These are phyloP conservation scores for Diaprepes abbreviatus DNA, from an alignment of 2,888 invertebrate species.

Conservation along the genomic window DNA sequence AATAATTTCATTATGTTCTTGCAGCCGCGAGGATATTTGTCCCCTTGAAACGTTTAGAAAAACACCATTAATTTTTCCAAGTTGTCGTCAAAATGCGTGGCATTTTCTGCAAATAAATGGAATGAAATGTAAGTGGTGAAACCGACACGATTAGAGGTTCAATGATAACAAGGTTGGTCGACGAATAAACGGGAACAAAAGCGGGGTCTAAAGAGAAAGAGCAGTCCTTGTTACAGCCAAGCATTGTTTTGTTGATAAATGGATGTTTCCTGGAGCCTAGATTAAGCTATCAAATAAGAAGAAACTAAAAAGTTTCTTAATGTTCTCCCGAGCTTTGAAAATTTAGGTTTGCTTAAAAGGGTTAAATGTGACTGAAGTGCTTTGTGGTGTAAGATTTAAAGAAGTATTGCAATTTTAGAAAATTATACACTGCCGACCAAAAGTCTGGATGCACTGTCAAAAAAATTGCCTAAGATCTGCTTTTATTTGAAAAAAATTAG, in stretches of 20 bases:
- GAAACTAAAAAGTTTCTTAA: slow-evolving; percentile 60
- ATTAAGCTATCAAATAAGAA: slow-evolving; percentile 64
- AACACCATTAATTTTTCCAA: slow-evolving; percentile 48
- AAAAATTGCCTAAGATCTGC: too few species aligned
- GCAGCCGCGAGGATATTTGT: slow-evolving; percentile 22
- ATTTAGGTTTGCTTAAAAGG: slow-evolving; percentile 26
- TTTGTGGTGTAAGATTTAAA: too few species aligned
- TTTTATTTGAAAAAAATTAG: too few species aligned
- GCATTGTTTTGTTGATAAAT: slow-evolving; percentile 67
- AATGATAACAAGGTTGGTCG: slow-evolving; percentile 60
- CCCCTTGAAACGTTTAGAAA: slow-evolving; percentile 40
- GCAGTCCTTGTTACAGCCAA: slow-evolving; percentile 61
- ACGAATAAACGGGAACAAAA: slow-evolving; percentile 59
- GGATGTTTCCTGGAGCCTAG: slow-evolving; percentile 62
- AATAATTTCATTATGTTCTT: slow-evolving; percentile 29
- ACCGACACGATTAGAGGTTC: slow-evolving; percentile 50
- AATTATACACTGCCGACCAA: too few species aligned
- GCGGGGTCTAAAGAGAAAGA: slow-evolving; percentile 57
- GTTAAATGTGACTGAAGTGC: neutral
- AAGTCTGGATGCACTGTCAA: too few species aligned
- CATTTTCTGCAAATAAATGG: slow-evolving; percentile 48
- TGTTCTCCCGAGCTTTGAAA: slow-evolving; percentile 50
- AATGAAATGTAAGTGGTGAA: slow-evolving; percentile 46
- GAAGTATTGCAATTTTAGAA: too few species aligned
- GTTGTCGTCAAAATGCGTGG: slow-evolving; percentile 43